phyloP scores from a whole-genome alignment of 2,797 vertebrate species.

The Diplodus sargus region DNA sequence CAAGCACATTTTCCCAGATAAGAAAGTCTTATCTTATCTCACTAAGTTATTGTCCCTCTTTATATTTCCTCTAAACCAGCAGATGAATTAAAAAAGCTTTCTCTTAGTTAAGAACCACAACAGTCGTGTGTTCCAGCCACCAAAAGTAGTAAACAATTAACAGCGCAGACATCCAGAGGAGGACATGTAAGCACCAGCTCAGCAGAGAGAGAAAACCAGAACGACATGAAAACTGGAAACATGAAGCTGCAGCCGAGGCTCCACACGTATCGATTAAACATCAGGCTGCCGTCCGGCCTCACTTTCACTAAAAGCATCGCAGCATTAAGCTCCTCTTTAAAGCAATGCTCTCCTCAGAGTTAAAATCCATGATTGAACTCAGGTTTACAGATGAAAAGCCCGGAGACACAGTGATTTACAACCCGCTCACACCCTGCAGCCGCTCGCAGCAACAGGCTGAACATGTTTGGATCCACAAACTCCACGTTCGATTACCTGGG shows the following conservation, averaged over 20 bases:
- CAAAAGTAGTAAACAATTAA: neutral
- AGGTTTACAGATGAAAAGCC: no score
- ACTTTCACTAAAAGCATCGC: slow-evolving; percentile 15
- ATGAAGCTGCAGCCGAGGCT: neutral
- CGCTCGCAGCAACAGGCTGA: neutral
- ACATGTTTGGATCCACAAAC: neutral
- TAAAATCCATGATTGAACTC: neutral
- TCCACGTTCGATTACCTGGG: neutral
- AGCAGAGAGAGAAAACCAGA: neutral
- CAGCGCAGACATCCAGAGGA: neutral
- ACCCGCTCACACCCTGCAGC: neutral
- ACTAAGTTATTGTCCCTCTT: neutral
- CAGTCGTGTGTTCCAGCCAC: neutral
- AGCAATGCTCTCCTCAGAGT: neutral
- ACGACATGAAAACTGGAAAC: neutral
- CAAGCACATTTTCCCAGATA: no score
- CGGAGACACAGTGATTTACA: neutral
- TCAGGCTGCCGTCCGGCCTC: neutral
- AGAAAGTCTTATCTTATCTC: no score
- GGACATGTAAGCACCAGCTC: neutral
- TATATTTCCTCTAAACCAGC: neutral
- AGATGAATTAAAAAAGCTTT: neutral
- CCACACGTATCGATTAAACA: slow-evolving; percentile 7
- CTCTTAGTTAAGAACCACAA: neutral
- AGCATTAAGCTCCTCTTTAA: neutral